Base-by-base conservation (phyloP, 2,888 invertebrate genomes). In the Cerceris rybyensis region DNA sequence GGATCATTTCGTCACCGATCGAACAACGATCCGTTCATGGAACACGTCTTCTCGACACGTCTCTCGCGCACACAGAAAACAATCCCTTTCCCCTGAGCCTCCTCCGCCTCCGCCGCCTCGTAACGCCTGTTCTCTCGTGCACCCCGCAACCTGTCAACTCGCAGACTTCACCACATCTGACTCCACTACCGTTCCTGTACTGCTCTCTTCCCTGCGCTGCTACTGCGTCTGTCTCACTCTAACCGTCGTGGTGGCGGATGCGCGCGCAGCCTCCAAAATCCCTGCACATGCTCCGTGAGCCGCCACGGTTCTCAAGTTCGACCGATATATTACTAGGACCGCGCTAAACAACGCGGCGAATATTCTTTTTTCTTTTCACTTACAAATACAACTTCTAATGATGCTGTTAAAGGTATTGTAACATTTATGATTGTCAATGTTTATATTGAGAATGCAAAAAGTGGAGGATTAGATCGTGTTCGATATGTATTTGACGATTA, bases 111-210 rank as follows among this genome's bases (percentile, higher is more conserved):
- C 78, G 65, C 78, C 74, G 75, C 74, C 81, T 60, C 75, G 82
- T 79, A 86, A 84, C 82, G 86, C 79, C 73, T 78, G 87, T 80
- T 76, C 84, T 78, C 82, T 67, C 76, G 80, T 81, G 78, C 86
- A 84, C 80, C 82, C 82, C 88, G 76, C 86, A 80, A 86, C 80
- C 88, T 88, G 88, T 88, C 88, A 88, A 87, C 85, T 85, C 83
- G 78, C 89, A 71, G 86, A 83, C 87, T 85, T 87, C 78, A 83
- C 83, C 82, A 83, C 87, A 86, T 87, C 85, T 84, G 84, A 87
- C 75, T 81, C 76, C 79, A 63, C 72, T 80, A 52, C 75, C 70
- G 82, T 80, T 74, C 73, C 78, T 75, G 69, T 71, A 85, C 75
- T 80, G 75, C 78, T 81, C 81, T 78, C 70, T 78, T 77, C 55